Evolutionary conservation across 2,888 invertebrate species (phyloP).

Genomic region (Furcula furcula): DNA sequence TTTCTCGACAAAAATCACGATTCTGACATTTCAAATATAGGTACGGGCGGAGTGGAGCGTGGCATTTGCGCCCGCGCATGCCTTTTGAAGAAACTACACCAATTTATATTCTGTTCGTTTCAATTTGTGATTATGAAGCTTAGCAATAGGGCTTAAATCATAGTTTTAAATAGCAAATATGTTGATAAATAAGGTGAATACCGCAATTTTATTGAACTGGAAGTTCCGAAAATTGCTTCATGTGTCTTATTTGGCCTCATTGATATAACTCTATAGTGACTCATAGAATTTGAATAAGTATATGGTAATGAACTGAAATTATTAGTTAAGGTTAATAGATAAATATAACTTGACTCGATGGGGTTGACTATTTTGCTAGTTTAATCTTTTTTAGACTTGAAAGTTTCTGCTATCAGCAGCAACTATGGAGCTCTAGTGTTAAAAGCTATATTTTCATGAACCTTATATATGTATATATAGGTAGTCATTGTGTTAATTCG

Average conservation of each 20-base stretch:
- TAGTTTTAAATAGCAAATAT: conserved; percentile 8
- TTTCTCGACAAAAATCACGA: conserved; percentile 77
- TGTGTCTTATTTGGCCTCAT: conserved; percentile 8
- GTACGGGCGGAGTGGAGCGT: conserved; percentile 63
- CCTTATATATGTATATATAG: too few relatives aligned
- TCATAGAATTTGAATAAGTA: too few relatives aligned
- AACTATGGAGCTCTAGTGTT: too few relatives aligned
- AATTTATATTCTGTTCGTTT: conserved; percentile 20
- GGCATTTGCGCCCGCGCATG: conserved; percentile 69
- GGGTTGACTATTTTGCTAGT: too few relatives aligned
- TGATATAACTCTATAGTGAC: too few relatives aligned
- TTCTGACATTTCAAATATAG: conserved; percentile 74
- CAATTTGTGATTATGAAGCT: conserved; percentile 1
- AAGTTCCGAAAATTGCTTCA: conserved; percentile 10
- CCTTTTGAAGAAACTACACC: conserved; percentile 41
- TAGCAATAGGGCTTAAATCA: conserved; percentile 2
- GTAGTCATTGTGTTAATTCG: too few relatives aligned
- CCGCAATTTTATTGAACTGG: conserved; percentile 17
- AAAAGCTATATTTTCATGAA: too few relatives aligned
- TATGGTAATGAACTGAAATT: too few relatives aligned
- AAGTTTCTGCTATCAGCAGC: too few relatives aligned
- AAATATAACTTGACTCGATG: too few relatives aligned
- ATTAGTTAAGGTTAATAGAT: too few relatives aligned
- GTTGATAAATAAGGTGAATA: conserved; percentile 9
- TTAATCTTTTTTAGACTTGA: too few relatives aligned